These are phyloP conservation scores for Stenopsyche tienmushanensis DNA, from an alignment of 1,140 invertebrate genomes.

Conservation along the genomic window DNA sequence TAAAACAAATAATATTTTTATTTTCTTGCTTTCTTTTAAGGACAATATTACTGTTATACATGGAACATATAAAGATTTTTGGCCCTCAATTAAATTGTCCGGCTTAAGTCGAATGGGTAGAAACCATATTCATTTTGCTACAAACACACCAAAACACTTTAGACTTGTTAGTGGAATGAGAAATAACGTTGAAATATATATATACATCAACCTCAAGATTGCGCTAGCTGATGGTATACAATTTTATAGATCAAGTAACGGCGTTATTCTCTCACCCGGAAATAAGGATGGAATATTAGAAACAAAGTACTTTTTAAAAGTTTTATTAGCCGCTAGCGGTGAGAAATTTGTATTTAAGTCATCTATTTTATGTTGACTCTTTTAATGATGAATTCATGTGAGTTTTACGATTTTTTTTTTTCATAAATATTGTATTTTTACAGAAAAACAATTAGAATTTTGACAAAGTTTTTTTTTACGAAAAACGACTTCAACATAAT, in stretches of 20 bases:
- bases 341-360: not conserved
- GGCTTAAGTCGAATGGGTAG: slow-evolving; percentile 73
- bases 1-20: not conserved
- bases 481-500: no score
- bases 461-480: no score
- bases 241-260: slow-evolving; percentile 74
- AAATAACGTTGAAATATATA: slow-evolving; percentile 63
- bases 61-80: slow-evolving; percentile 69
- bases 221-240: slow-evolving; percentile 63
- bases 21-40: slow-evolving; percentile 12
- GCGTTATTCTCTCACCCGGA: slow-evolving; percentile 71
- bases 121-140: slow-evolving; percentile 78
- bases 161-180: slow-evolving; percentile 68
- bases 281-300: slow-evolving; percentile 63
- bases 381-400: no score
- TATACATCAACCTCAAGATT: slow-evolving; percentile 67
- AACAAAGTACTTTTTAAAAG: slow-evolving; percentile 22
- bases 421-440: not conserved
- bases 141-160: slow-evolving; percentile 56
- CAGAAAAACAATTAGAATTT: no score
- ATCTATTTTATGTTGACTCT: no score
- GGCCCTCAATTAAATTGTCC: slow-evolving; percentile 61
- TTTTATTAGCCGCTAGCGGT: slow-evolving; percentile 1
- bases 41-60: slow-evolving; percentile 63
- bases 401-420: no score